These are phyloP conservation scores for Hylaea fasciaria DNA, from an alignment of 2,888 invertebrate species.

Conservation along the genomic window DNA sequence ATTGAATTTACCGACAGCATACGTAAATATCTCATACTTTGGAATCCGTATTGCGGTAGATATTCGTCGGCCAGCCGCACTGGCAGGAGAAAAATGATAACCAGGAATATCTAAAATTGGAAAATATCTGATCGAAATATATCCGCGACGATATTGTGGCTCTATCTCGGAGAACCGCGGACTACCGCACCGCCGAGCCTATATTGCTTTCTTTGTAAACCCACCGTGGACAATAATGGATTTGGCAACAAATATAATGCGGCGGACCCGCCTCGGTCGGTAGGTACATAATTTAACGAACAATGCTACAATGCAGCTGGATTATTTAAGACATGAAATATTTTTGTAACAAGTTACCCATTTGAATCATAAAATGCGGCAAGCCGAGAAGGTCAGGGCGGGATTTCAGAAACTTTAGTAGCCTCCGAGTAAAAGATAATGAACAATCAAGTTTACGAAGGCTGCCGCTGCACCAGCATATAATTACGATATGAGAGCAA, in stretches of 20 bases:
- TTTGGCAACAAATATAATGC: constrained; percentile 54
- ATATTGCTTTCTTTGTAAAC: constrained; percentile 56
- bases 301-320: constrained; percentile 24
- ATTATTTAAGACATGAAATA: constrained; percentile 27
- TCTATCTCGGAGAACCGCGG: constrained; percentile 48
- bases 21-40: constrained; percentile 10
- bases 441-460: too few species aligned
- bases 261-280: constrained; percentile 13
- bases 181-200: constrained; percentile 55
- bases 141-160: constrained; percentile 54
- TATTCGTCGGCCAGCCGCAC: constrained; percentile 21
- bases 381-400: not conserved
- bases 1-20: constrained; percentile 14
- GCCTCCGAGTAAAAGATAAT: not conserved
- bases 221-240: constrained; percentile 51
- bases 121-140: constrained; percentile 61
- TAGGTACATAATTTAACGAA: constrained; percentile 17
- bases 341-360: constrained; percentile 13
- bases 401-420: not conserved
- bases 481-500: constrained; percentile 1
- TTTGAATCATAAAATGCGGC: constrained; percentile 17
- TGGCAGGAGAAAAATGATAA: constrained; percentile 52
- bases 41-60: constrained; percentile 21
- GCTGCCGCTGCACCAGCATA: too few species aligned
- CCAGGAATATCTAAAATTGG: constrained; percentile 58